Percentiles rank a stretch among this genome's conserved stretches.
Conservation (phyloP, 1,140 invertebrate genomes). For the Caerostris darwini region DNA sequence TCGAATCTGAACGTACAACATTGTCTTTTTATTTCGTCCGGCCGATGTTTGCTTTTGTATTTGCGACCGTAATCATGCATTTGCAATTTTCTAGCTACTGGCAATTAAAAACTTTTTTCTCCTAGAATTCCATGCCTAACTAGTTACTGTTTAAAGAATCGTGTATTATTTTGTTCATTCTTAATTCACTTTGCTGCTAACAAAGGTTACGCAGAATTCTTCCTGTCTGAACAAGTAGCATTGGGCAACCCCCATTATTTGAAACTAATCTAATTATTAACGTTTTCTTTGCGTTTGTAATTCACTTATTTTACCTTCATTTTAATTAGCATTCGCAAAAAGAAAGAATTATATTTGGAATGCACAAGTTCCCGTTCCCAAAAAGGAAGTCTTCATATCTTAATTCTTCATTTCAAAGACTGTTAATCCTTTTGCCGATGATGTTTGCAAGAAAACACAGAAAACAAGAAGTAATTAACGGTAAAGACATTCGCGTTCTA, state of each 20-base stretch:
- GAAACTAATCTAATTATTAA: constrained; percentile 37
- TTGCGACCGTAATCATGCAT: neutral
- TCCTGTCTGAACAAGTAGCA: neutral
- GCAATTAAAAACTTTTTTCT: neutral
- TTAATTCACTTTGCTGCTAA: neutral
- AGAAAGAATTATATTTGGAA: neutral
- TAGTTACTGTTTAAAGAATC: neutral
- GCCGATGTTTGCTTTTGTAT: neutral
- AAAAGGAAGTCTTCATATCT: neutral
- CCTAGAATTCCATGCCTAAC: neutral
- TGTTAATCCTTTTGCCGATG: constrained; percentile 6
- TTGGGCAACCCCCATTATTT: neutral
- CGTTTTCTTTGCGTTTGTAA: constrained; percentile 39
- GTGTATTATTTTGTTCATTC: neutral
- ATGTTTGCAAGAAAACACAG: neutral
- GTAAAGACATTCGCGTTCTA: neutral
- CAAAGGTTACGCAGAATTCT: neutral
- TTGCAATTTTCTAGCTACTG: neutral
- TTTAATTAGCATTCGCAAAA: neutral
- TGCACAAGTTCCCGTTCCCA: neutral
- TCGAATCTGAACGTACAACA: neutral
- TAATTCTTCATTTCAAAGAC: neutral
- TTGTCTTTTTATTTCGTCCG: neutral
- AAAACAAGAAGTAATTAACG: neutral
- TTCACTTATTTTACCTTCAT: constrained; percentile 33